These are phyloP conservation scores for Trisateles emortualis DNA, from an alignment of 2,888 invertebrate species.

Conservation along the genomic window DNA sequence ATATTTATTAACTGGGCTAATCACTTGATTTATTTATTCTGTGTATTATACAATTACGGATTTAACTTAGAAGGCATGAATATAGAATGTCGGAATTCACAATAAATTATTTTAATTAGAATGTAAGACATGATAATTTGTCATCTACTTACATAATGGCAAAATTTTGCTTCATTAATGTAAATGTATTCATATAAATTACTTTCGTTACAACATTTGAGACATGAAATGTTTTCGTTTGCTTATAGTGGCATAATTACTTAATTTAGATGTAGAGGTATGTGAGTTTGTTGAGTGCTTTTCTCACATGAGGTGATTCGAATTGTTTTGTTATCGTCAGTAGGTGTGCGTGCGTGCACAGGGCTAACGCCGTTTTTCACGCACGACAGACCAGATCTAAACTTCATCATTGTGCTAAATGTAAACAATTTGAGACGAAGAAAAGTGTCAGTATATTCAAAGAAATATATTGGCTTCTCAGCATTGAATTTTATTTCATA, in stretches of 20 bases:
- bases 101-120: not conserved
- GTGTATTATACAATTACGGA: not conserved
- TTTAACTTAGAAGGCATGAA: not conserved
- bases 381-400: too few species aligned
- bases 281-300: too few species aligned
- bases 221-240: conserved; percentile 6
- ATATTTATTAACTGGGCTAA: conserved; percentile 6
- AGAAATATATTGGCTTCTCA: too few species aligned
- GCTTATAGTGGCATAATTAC: conserved; percentile 11
- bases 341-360: too few species aligned
- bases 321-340: too few species aligned
- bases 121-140: not conserved
- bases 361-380: too few species aligned
- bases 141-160: not conserved
- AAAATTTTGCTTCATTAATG: not conserved
- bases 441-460: too few species aligned
- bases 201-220: not conserved
- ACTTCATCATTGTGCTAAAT: too few species aligned
- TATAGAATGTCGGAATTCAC: not conserved
- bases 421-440: too few species aligned
- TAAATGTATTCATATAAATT: not conserved
- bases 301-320: too few species aligned
- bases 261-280: conserved; percentile 9
- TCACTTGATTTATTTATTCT: conserved; percentile 6
- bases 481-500: too few species aligned